Conservation (phyloP, 1,140 invertebrate genomes). For the Drosophila nigromelanica region DNA sequence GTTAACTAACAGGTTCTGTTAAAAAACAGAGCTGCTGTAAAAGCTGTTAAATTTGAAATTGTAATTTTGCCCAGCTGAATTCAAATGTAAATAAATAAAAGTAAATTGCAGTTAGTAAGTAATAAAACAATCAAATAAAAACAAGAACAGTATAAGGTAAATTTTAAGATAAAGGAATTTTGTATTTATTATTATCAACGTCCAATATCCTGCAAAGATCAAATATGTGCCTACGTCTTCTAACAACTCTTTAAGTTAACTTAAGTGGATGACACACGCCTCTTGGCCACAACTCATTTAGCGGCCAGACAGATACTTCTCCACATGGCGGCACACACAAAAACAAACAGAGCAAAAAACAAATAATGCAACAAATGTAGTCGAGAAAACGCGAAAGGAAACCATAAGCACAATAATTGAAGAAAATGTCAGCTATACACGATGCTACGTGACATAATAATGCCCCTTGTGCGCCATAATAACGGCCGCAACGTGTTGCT, state of each 20-base stretch:
- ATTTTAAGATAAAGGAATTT: neutral
- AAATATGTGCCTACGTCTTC: no score
- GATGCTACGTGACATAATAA: conserved; percentile 78
- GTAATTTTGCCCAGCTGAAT: neutral
- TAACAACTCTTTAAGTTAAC: conserved; percentile 27
- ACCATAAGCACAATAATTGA: conserved; percentile 78
- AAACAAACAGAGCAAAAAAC: conserved; percentile 8
- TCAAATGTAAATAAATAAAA: neutral
- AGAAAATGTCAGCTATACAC: conserved; percentile 78
- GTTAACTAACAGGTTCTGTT: conserved; percentile 26
- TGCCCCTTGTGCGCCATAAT: conserved; percentile 61
- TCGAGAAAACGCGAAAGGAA: conserved; percentile 63
- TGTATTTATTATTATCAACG: no score
- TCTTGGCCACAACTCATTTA: conserved; percentile 45
- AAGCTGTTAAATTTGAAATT: conserved; percentile 8
- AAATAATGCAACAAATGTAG: conserved; percentile 43
- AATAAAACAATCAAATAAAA: neutral
- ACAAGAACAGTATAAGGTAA: neutral
- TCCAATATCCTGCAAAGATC: no score
- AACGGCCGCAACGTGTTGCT: conserved; percentile 65
- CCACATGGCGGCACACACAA: conserved; percentile 18
- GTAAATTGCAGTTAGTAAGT: neutral
- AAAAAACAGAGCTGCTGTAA: neutral
- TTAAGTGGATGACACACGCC: conserved; percentile 17
- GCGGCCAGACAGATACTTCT: conserved; percentile 32